Conservation (phyloP, 2,888 invertebrate genomes). For the Drosophila mettleri region DNA sequence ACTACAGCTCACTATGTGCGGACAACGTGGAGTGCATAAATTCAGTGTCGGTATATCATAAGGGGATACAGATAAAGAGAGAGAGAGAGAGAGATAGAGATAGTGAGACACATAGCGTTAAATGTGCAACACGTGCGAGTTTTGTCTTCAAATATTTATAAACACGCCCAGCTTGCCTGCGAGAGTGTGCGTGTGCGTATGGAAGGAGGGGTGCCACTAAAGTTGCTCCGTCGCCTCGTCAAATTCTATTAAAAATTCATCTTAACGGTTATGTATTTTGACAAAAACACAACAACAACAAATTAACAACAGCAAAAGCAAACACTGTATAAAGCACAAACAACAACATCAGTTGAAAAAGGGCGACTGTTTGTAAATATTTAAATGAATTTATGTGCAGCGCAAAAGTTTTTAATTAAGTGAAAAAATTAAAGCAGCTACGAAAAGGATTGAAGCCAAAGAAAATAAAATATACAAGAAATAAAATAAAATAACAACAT, state of each 20-base stretch:
- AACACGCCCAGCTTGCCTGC: constrained; percentile 18
- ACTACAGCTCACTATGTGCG: constrained; percentile 8
- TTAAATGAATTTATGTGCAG: constrained; percentile 76
- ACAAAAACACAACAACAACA: constrained; percentile 39
- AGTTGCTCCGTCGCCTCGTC: constrained; percentile 57
- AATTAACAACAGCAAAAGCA: constrained; percentile 26
- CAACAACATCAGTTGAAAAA: constrained; percentile 38
- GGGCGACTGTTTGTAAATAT: constrained; percentile 74
- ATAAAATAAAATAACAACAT: constrained; percentile 2
- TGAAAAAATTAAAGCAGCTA: constrained; percentile 63
- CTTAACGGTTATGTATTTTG: constrained; percentile 76
- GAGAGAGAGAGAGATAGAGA: neutral
- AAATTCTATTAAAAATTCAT: constrained; percentile 76
- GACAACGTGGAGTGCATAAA: constrained; percentile 11
- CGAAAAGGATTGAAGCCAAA: constrained; percentile 43
- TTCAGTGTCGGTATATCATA: constrained; percentile 33
- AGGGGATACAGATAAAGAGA: constrained; percentile 31
- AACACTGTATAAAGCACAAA: constrained; percentile 21
- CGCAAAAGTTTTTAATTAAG: constrained; percentile 76
- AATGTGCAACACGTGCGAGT: constrained; percentile 76
- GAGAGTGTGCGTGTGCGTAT: neutral
- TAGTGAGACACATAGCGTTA: constrained; percentile 6
- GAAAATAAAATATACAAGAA: constrained; percentile 25
- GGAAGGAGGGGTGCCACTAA: constrained; percentile 33
- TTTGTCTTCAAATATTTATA: constrained; percentile 73